phyloP scores from a whole-genome alignment of 2,888 invertebrate species.

The Drosophila testacea region DNA sequence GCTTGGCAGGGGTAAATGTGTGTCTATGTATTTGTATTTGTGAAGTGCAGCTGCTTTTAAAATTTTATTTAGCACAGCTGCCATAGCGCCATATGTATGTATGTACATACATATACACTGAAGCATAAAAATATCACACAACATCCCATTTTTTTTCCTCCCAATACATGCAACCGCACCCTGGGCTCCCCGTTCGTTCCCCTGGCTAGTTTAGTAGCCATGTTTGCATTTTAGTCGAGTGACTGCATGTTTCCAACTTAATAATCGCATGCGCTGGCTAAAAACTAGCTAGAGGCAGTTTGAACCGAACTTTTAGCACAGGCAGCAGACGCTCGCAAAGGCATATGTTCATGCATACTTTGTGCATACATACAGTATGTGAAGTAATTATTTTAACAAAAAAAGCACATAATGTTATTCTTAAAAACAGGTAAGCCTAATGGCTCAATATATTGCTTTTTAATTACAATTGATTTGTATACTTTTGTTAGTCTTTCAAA shows the following conservation, averaged over 20 bases:
- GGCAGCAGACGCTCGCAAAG: constrained; percentile 17
- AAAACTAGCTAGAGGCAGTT: constrained; percentile 74
- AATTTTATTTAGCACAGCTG: constrained; percentile 65
- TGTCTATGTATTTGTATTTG: constrained; percentile 20
- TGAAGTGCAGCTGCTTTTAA: constrained; percentile 65
- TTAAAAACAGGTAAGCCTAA: too few species aligned
- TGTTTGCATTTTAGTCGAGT: constrained; percentile 46
- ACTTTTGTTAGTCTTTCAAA: too few species aligned
- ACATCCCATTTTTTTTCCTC: constrained; percentile 29
- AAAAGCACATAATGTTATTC: too few species aligned
- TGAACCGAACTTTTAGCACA: constrained; percentile 59
- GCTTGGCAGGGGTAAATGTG: constrained; percentile 22
- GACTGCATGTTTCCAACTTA: constrained; percentile 46
- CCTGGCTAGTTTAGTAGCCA: constrained; percentile 43
- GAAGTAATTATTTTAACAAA: too few species aligned
- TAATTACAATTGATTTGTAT: too few species aligned
- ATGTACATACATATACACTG: constrained; percentile 20
- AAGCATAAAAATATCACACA: constrained; percentile 68
- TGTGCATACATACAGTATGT: constrained; percentile 2
- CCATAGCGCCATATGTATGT: constrained; percentile 19
- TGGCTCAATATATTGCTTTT: too few species aligned
- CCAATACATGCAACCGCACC: constrained; percentile 4
- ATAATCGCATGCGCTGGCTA: constrained; percentile 51
- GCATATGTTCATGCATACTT: constrained; percentile 14
- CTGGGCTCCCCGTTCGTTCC: constrained; percentile 2